Percentiles rank a stretch among this genome's conserved stretches.
Evolutionary conservation across 2,888 invertebrate species (phyloP).

Genomic region (Patella caerulea): DNA sequence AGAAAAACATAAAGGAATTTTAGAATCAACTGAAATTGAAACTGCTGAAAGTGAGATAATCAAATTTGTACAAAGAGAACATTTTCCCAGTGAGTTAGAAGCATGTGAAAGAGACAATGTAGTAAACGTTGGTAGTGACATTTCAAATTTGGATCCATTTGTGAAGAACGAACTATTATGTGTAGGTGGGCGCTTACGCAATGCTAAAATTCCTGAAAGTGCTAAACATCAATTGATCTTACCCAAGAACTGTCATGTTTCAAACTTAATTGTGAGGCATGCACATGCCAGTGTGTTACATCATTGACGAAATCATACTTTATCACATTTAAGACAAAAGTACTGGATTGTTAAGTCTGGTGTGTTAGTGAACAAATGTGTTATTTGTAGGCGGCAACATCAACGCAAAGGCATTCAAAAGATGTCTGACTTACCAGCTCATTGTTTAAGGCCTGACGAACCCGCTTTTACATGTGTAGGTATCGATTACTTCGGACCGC

Average conservation of each 20-base stretch:
- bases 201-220: neutral
- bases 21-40: neutral
- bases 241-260: slow-evolving; percentile 15
- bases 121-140: neutral
- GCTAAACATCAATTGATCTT: slow-evolving; percentile 18
- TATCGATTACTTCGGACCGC: slow-evolving; percentile 29
- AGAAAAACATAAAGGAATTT: neutral
- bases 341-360: slow-evolving; percentile 19
- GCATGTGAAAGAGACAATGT: neutral
- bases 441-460: slow-evolving; percentile 1
- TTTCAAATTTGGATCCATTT: slow-evolving; percentile 2
- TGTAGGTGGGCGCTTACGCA: slow-evolving; percentile 11
- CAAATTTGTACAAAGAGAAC: neutral
- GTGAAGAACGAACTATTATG: neutral
- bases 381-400: too few species aligned
- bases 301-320: neutral
- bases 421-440: neutral
- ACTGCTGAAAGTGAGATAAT: neutral
- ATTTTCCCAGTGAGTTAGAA: neutral
- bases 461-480: slow-evolving; percentile 29
- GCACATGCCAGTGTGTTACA: slow-evolving; percentile 2
- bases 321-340: neutral
- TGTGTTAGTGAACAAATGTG: neutral
- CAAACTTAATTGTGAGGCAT: slow-evolving; percentile 12
- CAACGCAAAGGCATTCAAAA: neutral